These are phyloP conservation scores for Eupeodes latifasciatus DNA, from an alignment of 2,888 invertebrate species.

Conservation along the genomic window DNA sequence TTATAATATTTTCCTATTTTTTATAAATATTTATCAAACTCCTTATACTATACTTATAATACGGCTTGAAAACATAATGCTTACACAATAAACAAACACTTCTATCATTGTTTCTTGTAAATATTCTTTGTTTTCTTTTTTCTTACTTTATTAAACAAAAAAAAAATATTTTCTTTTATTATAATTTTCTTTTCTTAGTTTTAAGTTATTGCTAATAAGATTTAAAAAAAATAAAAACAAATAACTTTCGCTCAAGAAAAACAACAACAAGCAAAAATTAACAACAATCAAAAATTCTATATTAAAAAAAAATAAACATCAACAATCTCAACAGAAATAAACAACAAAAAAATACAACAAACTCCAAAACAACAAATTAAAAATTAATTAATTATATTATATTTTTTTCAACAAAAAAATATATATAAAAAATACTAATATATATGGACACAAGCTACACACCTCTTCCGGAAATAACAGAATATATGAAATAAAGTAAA, in stretches of 20 bases:
- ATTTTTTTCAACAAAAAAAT: conserved; percentile 36
- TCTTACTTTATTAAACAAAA: neutral
- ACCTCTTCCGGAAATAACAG: conserved; percentile 71
- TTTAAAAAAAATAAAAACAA: conserved; percentile 26
- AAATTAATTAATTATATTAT: conserved; percentile 31
- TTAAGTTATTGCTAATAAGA: conserved; percentile 52
- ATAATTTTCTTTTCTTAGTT: conserved; percentile 27
- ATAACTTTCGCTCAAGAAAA: conserved; percentile 72
- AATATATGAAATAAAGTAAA: conserved; percentile 53
- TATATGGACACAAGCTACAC: conserved; percentile 76
- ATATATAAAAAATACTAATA: conserved; percentile 53
- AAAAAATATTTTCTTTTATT: neutral
- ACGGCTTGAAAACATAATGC: conserved; percentile 7
- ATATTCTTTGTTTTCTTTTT: neutral
- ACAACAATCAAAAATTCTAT: conserved; percentile 57
- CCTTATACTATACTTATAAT: neutral
- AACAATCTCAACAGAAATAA: conserved; percentile 63
- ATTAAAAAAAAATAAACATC: conserved; percentile 51
- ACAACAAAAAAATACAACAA: conserved; percentile 71
- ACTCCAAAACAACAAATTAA: conserved; percentile 68
- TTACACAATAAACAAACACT: conserved; percentile 15
- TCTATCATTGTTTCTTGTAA: neutral
- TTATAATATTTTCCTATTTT: too few relatives aligned
- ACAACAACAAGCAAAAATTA: conserved; percentile 60
- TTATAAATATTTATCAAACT: too few relatives aligned